These are phyloP conservation scores for Thunnus albacares DNA, from an alignment of 2,797 vertebrate species.

Conservation along the genomic window DNA sequence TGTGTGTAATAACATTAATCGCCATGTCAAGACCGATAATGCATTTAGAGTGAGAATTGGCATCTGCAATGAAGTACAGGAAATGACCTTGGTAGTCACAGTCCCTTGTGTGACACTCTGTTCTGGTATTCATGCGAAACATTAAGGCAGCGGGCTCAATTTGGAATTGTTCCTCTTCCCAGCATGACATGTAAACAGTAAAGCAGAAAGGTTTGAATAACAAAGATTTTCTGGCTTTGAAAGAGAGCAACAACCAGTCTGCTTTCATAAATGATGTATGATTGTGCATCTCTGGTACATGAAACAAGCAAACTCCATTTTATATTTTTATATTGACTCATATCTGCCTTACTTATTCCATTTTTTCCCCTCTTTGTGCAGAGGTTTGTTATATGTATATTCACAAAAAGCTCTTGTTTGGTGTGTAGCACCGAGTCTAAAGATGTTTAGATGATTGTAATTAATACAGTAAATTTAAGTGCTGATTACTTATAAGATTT, in stretches of 20 bases:
- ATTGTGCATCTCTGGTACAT: constrained; percentile 19
- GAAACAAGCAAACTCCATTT: constrained; percentile 32
- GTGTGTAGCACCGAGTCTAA: background rate
- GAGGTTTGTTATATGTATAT: background rate
- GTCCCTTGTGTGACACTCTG: constrained; percentile 15
- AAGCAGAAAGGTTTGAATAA: constrained; percentile 37
- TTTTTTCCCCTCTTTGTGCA: constrained; percentile 11
- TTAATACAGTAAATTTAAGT: constrained; percentile 20
- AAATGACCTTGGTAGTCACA: constrained; percentile 28
- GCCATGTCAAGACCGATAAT: background rate
- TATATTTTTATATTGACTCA: background rate
- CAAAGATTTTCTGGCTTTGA: constrained; percentile 32
- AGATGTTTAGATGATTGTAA: constrained; percentile 19
- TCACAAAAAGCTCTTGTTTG: background rate
- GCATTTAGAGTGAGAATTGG: background rate
- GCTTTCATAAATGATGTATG: constrained; percentile 57
- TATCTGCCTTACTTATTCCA: constrained; percentile 15
- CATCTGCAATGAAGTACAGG: constrained; percentile 6
- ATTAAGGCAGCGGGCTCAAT: constrained; percentile 35
- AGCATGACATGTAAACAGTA: constrained; percentile 42
- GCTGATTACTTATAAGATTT: constrained; percentile 28
- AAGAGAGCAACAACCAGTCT: constrained; percentile 21
- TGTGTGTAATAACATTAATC: background rate
- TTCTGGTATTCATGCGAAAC: constrained; percentile 47
- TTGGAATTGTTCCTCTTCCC: constrained; percentile 48